Percentiles rank a stretch among this genome's conserved stretches.
Conservation (phyloP, 2,888 invertebrate species). For the Cistogaster globosa region DNA sequence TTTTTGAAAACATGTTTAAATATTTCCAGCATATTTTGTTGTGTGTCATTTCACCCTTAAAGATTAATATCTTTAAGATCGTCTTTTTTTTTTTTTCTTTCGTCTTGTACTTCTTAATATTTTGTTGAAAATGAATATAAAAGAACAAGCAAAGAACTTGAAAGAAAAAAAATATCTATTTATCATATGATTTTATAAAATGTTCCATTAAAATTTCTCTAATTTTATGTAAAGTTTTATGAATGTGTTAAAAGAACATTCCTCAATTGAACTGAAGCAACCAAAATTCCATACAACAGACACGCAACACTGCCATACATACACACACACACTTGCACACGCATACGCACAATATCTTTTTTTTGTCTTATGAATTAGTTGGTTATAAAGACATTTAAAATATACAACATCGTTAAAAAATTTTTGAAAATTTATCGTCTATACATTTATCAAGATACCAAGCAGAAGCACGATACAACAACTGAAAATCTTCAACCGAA, state of each 20-base stretch:
- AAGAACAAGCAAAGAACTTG: constrained; percentile 16
- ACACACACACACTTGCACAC: constrained; percentile 5
- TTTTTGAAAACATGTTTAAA: constrained; percentile 45
- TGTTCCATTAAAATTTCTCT: constrained; percentile 67
- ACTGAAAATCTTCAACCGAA: constrained; percentile 30
- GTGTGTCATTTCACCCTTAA: constrained; percentile 57
- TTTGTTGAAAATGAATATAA: constrained; percentile 45
- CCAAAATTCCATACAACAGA: constrained; percentile 35
- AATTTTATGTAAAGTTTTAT: constrained; percentile 69
- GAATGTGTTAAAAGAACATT: constrained; percentile 71
- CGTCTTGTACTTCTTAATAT: constrained; percentile 6
- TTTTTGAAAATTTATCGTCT: constrained; percentile 69
- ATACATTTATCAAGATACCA: constrained; percentile 68
- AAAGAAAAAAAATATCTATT: constrained; percentile 34
- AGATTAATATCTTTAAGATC: constrained; percentile 58
- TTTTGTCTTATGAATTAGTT: constrained; percentile 37
- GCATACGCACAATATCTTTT: constrained; percentile 55
- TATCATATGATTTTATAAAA: constrained; percentile 70
- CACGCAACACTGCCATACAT: constrained; percentile 25
- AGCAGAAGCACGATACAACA: constrained; percentile 36
- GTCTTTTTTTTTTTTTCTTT: neutral
- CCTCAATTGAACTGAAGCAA: constrained; percentile 69
- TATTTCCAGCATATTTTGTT: constrained; percentile 43
- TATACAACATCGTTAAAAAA: constrained; percentile 44
- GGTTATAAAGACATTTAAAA: constrained; percentile 54